Conservation (phyloP, 2,113 vertebrate species). For the Ranitomeya variabilis region DNA sequence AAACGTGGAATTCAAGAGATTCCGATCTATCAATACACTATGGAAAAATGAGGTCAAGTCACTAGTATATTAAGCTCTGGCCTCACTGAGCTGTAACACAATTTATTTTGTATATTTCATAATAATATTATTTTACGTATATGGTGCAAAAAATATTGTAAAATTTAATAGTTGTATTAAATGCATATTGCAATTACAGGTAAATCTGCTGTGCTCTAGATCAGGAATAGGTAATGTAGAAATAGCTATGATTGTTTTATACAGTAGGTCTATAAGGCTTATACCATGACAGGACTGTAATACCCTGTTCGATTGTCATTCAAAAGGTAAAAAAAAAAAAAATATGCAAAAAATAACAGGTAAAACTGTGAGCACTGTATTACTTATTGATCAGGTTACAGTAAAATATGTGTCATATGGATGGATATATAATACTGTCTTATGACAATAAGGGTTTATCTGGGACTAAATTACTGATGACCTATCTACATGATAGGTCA, state of each 20-base stretch:
- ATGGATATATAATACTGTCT: neutral
- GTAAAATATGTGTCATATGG: neutral
- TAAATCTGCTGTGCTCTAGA: neutral
- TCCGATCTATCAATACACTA: neutral
- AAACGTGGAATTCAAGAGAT: neutral
- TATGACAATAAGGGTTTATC: neutral
- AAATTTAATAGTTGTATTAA: neutral
- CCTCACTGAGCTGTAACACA: neutral
- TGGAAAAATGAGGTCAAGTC: neutral
- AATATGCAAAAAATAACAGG: no score
- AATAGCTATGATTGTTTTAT: neutral
- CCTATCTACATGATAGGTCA: no score
- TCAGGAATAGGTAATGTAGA: neutral
- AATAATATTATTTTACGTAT: neutral
- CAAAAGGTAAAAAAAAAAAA: neutral
- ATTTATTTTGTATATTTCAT: neutral
- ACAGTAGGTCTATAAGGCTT: neutral
- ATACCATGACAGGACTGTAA: neutral
- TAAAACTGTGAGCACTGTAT: neutral
- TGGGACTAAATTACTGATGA: no score
- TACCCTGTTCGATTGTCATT: neutral
- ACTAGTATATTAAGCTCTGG: neutral
- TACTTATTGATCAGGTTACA: neutral
- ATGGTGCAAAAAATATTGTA: neutral
- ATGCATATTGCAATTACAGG: neutral